Percentiles rank a stretch among this genome's conserved stretches.
Conservation (phyloP, 2,797 vertebrate genomes). For the Sebastes kiyomatsui region DNA sequence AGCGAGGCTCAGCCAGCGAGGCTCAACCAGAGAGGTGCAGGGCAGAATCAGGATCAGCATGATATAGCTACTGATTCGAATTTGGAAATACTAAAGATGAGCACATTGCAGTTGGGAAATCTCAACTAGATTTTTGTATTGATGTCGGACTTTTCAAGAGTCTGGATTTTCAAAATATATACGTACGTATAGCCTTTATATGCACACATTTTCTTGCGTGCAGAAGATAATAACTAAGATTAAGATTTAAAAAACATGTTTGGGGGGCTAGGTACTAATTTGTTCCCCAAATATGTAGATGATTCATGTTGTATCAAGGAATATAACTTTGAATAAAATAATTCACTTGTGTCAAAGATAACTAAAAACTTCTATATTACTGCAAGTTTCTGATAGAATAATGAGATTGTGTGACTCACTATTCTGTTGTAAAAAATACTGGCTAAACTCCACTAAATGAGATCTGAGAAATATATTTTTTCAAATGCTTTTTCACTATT, state of each 20-base stretch:
- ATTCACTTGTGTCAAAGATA: not conserved
- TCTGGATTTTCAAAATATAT: not conserved
- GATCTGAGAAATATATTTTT: not conserved
- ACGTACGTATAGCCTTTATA: not conserved
- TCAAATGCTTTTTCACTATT: not conserved
- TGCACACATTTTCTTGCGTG: not conserved
- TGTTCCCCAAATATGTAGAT: not conserved
- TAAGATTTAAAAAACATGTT: not conserved
- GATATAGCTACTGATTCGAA: not conserved
- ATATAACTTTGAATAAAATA: not conserved
- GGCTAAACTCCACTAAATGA: not conserved
- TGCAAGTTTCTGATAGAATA: not conserved
- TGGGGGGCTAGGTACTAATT: not conserved
- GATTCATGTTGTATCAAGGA: not conserved
- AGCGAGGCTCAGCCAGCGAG: not conserved
- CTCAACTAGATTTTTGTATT: not conserved
- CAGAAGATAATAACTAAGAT: slow-evolving; percentile 1
- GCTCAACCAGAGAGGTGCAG: slow-evolving; percentile 1
- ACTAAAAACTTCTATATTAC: not conserved
- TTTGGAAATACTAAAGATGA: not conserved
- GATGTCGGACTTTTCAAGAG: not conserved
- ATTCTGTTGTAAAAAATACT: not conserved
- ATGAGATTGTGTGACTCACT: not conserved
- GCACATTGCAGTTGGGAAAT: not conserved
- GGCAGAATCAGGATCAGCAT: slow-evolving; percentile 33